Conservation (phyloP, 2,888 invertebrate species). For the Liodrosophila aerea region DNA sequence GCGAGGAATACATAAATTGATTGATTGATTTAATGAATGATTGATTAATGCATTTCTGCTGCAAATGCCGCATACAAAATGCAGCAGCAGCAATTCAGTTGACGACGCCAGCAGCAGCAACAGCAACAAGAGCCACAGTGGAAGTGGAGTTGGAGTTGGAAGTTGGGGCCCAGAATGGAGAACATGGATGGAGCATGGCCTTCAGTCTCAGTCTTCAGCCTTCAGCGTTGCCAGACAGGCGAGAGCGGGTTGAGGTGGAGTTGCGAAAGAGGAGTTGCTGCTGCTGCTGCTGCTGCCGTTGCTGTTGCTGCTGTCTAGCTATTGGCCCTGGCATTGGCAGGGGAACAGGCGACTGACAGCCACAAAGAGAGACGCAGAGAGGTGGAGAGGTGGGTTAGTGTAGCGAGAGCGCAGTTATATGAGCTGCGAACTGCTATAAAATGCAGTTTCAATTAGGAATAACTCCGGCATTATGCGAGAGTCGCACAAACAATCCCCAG, state of each 20-base stretch:
- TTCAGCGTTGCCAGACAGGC: slow-evolving; percentile 68
- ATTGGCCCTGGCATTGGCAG: slow-evolving; percentile 53
- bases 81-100: slow-evolving; percentile 45
- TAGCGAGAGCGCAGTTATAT: slow-evolving; percentile 28
- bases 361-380: background rate
- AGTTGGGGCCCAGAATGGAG: slow-evolving; percentile 43
- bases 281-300: slow-evolving; percentile 9
- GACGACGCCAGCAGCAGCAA: slow-evolving; percentile 12
- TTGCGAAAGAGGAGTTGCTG: background rate
- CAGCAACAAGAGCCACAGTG: slow-evolving; percentile 13
- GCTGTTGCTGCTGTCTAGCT: slow-evolving; percentile 42
- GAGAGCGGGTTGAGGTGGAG: slow-evolving; percentile 47
- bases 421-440: slow-evolving; percentile 68
- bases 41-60: slow-evolving; percentile 79
- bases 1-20: slow-evolving; percentile 69
- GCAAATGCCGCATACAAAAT: slow-evolving; percentile 77
- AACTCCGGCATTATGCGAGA: slow-evolving; percentile 49
- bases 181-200: slow-evolving; percentile 49
- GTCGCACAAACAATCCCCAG: slow-evolving; percentile 1
- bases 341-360: background rate
- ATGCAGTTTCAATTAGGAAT: slow-evolving; percentile 77
- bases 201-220: slow-evolving; percentile 66
- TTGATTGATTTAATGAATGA: slow-evolving; percentile 80
- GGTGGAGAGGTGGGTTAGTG: background rate
- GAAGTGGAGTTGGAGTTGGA: slow-evolving; percentile 23